A percentile compares a stretch with the other conserved stretches of the same genome.
Evolutionary conservation across 35 echinoderm and acorn worm species (phyloP).

Genomic region (Strongylocentrotus purpuratus): DNA sequence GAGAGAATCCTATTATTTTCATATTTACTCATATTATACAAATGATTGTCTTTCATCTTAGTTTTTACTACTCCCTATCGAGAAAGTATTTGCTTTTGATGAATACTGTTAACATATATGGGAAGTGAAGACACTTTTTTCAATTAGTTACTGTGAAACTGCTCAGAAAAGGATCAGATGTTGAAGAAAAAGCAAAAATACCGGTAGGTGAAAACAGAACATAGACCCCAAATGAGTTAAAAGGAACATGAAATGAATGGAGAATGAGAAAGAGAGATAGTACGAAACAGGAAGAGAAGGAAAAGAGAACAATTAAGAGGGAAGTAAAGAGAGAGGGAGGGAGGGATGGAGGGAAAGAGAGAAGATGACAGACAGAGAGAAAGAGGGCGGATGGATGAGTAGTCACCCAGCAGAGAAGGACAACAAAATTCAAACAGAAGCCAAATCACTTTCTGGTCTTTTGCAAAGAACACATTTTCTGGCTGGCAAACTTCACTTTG

Average conservation of each 20-base stretch:
- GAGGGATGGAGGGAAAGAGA: neutral
- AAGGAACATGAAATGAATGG: neutral
- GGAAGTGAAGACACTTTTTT: no score
- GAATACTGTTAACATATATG: no score
- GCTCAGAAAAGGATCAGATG: no score
- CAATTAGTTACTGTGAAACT: no score
- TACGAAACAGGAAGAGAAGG: no score
- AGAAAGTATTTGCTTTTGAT: no score
- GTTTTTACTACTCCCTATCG: no score
- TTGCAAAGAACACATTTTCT: conserved; percentile 5
- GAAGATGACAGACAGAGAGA: neutral
- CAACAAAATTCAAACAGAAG: conserved; percentile 13
- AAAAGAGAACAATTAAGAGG: no score
- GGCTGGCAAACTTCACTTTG: neutral
- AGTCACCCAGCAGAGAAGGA: neutral
- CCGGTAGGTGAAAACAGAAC: neutral
- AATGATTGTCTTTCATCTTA: no score
- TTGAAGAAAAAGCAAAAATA: neutral
- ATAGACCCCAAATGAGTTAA: neutral
- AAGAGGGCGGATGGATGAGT: neutral
- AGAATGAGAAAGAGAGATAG: neutral
- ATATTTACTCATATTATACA: no score
- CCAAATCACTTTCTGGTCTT: conserved; percentile 3
- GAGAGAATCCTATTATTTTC: no score
- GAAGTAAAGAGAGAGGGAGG: neutral